Evolutionary conservation across 1,140 invertebrate species (phyloP).

Genomic region (Proales similis): DNA sequence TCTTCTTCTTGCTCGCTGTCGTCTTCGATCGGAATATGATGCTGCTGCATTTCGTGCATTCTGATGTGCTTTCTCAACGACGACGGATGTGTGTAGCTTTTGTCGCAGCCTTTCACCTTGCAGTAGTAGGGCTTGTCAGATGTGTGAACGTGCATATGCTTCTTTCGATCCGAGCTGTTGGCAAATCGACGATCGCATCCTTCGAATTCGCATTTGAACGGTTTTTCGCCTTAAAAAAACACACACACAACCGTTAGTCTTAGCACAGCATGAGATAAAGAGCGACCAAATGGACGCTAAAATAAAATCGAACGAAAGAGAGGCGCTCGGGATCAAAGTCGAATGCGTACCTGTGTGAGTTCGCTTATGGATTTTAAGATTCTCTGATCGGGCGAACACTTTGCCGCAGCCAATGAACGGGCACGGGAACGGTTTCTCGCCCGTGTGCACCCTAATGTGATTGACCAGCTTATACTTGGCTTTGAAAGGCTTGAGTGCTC

Average conservation of each 20-base stretch:
- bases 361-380: conserved; percentile 96
- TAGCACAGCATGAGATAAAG: too few relatives aligned
- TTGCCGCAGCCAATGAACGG: conserved; percentile 92
- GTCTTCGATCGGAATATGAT: neutral
- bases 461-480: conserved; percentile 99
- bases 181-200: conserved; percentile 87
- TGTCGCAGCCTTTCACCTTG: conserved; percentile 88
- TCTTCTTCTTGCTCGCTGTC: neutral
- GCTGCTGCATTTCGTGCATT: conserved; percentile 37
- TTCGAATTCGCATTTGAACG: conserved; percentile 88
- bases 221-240: conserved; percentile 76
- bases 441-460: conserved; percentile 96
- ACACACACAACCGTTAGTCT: conserved; percentile 14
- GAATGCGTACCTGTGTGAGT: conserved; percentile 68
- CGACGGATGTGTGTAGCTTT: conserved; percentile 91
- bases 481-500: conserved; percentile 69
- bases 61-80: conserved; percentile 37
- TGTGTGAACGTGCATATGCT: conserved; percentile 97
- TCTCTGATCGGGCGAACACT: conserved; percentile 93
- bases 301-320: neutral
- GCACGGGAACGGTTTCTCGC: conserved; percentile 96
- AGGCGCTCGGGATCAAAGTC: neutral
- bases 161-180: conserved; percentile 96
- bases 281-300: neutral
- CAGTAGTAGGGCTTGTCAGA: conserved; percentile 99